Conservation (phyloP, 1,140 invertebrate species). For the Sycophaga agraensis region DNA sequence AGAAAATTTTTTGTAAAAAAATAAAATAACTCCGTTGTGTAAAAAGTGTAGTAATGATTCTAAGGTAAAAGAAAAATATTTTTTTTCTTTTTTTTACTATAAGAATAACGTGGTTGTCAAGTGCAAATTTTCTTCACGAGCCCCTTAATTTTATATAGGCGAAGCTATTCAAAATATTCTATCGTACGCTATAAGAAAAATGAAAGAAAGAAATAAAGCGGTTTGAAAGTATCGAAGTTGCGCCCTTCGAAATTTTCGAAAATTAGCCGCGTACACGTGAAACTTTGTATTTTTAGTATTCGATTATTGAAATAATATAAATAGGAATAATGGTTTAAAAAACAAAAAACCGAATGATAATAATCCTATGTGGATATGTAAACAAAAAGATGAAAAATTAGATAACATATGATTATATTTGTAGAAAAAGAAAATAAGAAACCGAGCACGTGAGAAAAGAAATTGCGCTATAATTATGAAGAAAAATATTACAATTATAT, state of each 20-base stretch:
- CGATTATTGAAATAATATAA: conserved; percentile 50
- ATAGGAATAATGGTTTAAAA: conserved; percentile 45
- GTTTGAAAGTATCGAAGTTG: conserved; percentile 40
- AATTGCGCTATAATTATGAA: conserved; percentile 53
- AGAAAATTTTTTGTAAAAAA: conserved; percentile 23
- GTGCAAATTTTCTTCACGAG: conserved; percentile 41
- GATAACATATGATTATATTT: conserved; percentile 57
- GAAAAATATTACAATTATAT: conserved; percentile 57
- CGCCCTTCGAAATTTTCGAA: conserved; percentile 40
- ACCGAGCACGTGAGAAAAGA: conserved; percentile 50
- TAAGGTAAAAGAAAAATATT: conserved; percentile 5
- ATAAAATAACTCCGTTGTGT: conserved; percentile 10
- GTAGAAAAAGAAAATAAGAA: conserved; percentile 45
- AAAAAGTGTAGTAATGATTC: conserved; percentile 16
- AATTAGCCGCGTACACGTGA: conserved; percentile 38
- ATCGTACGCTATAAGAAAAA: conserved; percentile 34
- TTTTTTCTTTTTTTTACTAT: conserved; percentile 19
- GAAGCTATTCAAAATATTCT: conserved; percentile 44
- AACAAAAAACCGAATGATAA: conserved; percentile 49
- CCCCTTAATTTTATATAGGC: conserved; percentile 49
- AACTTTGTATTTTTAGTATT: conserved; percentile 59
- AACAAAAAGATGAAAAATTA: conserved; percentile 49
- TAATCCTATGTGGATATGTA: conserved; percentile 51
- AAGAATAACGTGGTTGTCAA: conserved; percentile 23
- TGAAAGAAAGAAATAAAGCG: conserved; percentile 30